phyloP scores from a whole-genome alignment of 1,140 invertebrate genomes.

The Stenopsyche tienmushanensis region DNA sequence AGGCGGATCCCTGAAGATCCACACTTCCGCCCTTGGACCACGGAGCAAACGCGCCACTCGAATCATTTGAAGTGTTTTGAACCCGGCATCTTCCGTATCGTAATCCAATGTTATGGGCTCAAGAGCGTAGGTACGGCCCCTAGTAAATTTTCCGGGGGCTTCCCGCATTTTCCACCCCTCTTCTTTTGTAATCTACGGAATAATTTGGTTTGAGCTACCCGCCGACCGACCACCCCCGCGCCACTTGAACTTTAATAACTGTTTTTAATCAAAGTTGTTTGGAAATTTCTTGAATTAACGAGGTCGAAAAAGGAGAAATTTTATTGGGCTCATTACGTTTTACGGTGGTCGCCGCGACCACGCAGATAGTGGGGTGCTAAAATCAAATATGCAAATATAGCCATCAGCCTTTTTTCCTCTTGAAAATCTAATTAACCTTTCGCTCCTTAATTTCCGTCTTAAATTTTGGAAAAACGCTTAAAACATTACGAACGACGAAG shows the following conservation, averaged over 20 bases:
- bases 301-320: constrained; percentile 9
- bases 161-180: constrained; percentile 13
- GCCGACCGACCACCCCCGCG: not conserved
- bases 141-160: not conserved
- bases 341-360: not conserved
- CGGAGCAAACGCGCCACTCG: not conserved
- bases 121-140: not conserved
- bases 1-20: no score
- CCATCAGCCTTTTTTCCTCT: no score
- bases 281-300: constrained; percentile 29
- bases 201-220: constrained; percentile 8
- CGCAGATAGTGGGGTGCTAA: not conserved
- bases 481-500: not conserved
- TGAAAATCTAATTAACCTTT: no score
- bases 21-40: not conserved
- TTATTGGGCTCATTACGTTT: constrained; percentile 28
- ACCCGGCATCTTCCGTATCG: not conserved
- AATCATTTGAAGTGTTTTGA: not conserved
- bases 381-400: no score
- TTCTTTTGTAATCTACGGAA: constrained; percentile 22
- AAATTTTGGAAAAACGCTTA: not conserved
- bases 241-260: constrained; percentile 30
- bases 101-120: not conserved
- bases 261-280: constrained; percentile 32
- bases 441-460: no score